phyloP scores from a whole-genome alignment of 2,113 vertebrate genomes.

The Xiphophorus maculatus region DNA sequence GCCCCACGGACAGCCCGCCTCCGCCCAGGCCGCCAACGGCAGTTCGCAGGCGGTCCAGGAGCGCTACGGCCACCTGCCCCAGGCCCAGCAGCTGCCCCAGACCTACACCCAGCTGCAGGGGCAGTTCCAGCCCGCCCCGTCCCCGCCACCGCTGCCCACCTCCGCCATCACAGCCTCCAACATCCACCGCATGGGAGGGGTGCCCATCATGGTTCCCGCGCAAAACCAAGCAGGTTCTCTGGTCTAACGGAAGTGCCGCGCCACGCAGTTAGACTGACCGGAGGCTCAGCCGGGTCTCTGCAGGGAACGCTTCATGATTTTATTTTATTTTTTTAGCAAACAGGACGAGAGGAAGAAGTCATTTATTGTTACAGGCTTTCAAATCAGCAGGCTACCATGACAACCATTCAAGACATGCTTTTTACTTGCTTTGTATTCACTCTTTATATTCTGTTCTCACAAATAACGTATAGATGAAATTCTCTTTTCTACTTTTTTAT shows the following conservation, averaged over 20 bases:
- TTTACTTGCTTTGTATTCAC: conserved; percentile 50
- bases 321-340: not conserved
- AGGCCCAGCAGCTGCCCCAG: conserved; percentile 76
- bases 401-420: not conserved
- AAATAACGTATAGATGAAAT: conserved; percentile 44
- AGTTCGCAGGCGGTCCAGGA: conserved; percentile 45
- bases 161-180: conserved; percentile 78
- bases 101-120: conserved; percentile 63
- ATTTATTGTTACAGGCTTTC: no score
- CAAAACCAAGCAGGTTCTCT: conserved; percentile 90
- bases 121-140: conserved; percentile 23
- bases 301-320: not conserved
- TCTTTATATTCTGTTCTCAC: conserved; percentile 58
- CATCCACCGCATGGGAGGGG: conserved; percentile 86
- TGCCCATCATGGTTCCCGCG: conserved; percentile 90
- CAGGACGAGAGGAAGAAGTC: not conserved
- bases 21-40: conserved; percentile 62
- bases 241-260: conserved; percentile 75
- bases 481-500: conserved; percentile 64
- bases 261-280: not conserved
- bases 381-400: not conserved
- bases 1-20: conserved; percentile 34
- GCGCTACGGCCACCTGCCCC: conserved; percentile 24
- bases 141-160: conserved; percentile 59
- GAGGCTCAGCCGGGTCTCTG: not conserved